Base-by-base conservation (phyloP, 2,797 vertebrate species). In the Sebastiscus albofasciatus region DNA sequence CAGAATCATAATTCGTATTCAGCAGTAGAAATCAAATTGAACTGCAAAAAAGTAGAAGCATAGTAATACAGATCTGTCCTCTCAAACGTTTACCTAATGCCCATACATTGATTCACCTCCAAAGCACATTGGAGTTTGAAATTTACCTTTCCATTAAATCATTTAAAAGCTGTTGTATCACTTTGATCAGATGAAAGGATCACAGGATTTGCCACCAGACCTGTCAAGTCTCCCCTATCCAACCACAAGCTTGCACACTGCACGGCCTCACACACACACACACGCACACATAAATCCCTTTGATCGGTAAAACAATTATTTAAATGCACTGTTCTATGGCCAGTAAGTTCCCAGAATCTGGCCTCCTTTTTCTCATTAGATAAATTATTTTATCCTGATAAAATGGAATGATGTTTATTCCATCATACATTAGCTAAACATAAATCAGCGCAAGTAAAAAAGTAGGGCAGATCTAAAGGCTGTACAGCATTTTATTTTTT, bases 101-200 rank as follows among this genome's bases (percentile, higher is more conserved):
- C 67, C 14, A 76, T 79, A 54, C 52, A 77, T 68, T 46, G 42
- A 83, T 75, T 79, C 36, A 72, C 34, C 61, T 65, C 34, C 69
- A 64, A 78, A 86, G 74, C 80, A 76, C 78, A 89, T 77, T 78
- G 72, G 79, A 84, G 78, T 90, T 90, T 75, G 81, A 83, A 89
- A 86, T 78, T 61, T 79, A 88, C 79, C 84, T 86, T 77, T 92
- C 86, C 87, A 93, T 93, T 93, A 92, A 95, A 95, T 94, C 20
- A 95, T 94, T 93, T 93, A 89, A 95, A 95, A 94, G 92, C 94
- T 90, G 94, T 92, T 94, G 87, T 93, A 82, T 94, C 89, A 93
- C 92, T 95, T 95, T 95, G 92, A 95, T 95, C 93, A 95, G 89
- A 94, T 94, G 83, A 92, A 92, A 84, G 92, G 95, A 96, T 96